Base-by-base conservation (phyloP, 2,797 vertebrate genomes). In the Onychomys leucogaster region DNA sequence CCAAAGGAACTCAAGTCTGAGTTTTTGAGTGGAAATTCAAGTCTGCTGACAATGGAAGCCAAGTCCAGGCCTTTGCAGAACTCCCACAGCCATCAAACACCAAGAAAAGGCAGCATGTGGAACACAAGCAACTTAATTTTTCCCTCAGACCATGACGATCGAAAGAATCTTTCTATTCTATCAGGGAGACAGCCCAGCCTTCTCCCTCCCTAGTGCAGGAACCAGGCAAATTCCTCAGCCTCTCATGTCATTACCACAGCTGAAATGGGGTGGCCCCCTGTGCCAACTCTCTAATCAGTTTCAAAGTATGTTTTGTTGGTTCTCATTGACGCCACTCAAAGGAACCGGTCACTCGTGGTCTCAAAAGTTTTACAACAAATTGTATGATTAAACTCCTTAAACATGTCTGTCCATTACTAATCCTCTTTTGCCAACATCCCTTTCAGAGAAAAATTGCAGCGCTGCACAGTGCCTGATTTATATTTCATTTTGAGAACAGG, bases 401-500 rank as follows among this genome's bases (percentile, higher is more conserved):
- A 98, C 96, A 98, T 80, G 93, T 97, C 97, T 98, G 96, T 94
- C 96, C 87, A 94, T 98, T 98, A 96, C 94, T 98, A 99, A 99
- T 98, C 98, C 97, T 95, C 98, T 98, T 98, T 97, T 96, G 97
- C 98, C 97, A 98, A 97, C 96, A 98, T 92, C 96, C 97, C 84
- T 98, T 98, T 99, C 98, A 98, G 59, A 94, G 88, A 98, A 98
- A 99, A 98, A 98, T 80, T 98, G 97, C 93, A 96, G 92, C 97
- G 5, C 34, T 55, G 97, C 97, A 97, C 73, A 97, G 98, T 97
- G 97, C 98, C 98, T 98, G 98, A 99, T 98, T 98, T 98, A 98
- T 98, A 98, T 98, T 99, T 98, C 96, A 98, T 98, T 99, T 98
- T 95, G 96, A 98, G 98, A 98, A 98, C 97, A 98, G 98, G 98